Conservation (phyloP, 2,113 vertebrate species). For the Coregonus clupeaformis region DNA sequence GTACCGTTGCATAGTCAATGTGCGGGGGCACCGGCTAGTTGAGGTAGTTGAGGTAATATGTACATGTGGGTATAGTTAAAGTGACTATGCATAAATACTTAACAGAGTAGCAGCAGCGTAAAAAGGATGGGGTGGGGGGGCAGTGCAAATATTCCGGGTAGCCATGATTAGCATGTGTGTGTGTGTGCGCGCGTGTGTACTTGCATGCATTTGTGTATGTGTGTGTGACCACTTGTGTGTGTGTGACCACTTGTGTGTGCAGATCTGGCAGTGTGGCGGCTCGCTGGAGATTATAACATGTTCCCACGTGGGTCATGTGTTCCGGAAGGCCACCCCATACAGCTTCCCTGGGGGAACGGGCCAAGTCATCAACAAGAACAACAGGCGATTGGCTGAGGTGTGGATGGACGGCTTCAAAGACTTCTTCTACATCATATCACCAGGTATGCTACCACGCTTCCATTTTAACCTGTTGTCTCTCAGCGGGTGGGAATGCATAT, state of each 20-base stretch:
- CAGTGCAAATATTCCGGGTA: too few species aligned
- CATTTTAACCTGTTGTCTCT: not conserved
- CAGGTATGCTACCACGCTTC: slow-evolving; percentile 74
- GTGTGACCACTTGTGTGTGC: not conserved
- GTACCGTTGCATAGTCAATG: too few species aligned
- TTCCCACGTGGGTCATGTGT: slow-evolving; percentile 95
- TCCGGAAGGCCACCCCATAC: slow-evolving; percentile 96
- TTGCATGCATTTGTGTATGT: not conserved
- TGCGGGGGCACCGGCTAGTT: too few species aligned
- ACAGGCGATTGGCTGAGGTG: slow-evolving; percentile 92
- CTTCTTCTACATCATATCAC: slow-evolving; percentile 98
- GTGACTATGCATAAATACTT: too few species aligned
- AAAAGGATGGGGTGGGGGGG: too few species aligned
- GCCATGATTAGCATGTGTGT: too few species aligned
- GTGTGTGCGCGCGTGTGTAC: not conserved
- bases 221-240: not conserved
- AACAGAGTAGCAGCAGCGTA: too few species aligned
- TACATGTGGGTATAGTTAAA: too few species aligned
- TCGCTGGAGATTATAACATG: slow-evolving; percentile 96
- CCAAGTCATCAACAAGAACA: slow-evolving; percentile 99
- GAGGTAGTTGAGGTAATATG: too few species aligned
- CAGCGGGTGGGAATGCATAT: not conserved
- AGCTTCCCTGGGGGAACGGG: slow-evolving; percentile 98
- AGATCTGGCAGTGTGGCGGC: slow-evolving; percentile 98
- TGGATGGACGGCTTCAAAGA: slow-evolving; percentile 99